A percentile compares a stretch with the other conserved stretches of the same genome.
Conservation (phyloP, 1,140 invertebrate species). For the Atta texana region DNA sequence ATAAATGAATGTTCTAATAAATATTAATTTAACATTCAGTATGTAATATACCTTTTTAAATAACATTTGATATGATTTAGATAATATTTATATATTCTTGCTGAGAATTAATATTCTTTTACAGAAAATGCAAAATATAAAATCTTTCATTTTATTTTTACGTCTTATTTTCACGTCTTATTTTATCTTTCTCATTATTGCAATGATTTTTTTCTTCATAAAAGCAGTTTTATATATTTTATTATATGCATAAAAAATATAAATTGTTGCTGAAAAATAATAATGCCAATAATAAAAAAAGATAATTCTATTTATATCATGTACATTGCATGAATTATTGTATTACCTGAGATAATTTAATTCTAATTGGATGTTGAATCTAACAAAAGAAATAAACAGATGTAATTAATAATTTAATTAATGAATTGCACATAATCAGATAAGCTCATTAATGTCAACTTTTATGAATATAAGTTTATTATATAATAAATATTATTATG, state of each 20-base stretch:
- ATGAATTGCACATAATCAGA: not conserved
- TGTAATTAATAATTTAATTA: slow-evolving; percentile 55
- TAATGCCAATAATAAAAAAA: slow-evolving; percentile 3
- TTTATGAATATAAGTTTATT: slow-evolving; percentile 10
- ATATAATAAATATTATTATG: slow-evolving; percentile 22
- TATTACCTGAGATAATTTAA: slow-evolving; percentile 23
- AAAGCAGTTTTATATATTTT: slow-evolving; percentile 1
- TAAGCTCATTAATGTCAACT: slow-evolving; percentile 9
- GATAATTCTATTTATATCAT: not conserved
- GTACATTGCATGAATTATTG: slow-evolving; percentile 29
- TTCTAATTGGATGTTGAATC: slow-evolving; percentile 29
- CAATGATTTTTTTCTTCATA: not conserved
- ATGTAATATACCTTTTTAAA: not conserved
- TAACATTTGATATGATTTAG: not conserved
- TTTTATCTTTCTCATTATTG: not conserved
- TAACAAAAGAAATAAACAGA: slow-evolving; percentile 28
- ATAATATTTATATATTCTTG: not conserved
- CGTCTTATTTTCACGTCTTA: slow-evolving; percentile 1
- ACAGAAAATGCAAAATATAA: not conserved
- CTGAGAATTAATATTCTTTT: not conserved
- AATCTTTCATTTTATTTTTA: not conserved
- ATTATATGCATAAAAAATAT: not conserved
- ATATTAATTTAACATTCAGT: not conserved
- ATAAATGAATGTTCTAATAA: not conserved
- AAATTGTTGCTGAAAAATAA: not conserved